A percentile compares a stretch with the other conserved stretches of the same genome.
Conservation (phyloP, 2,888 invertebrate species). For the Hecatera dysodea region DNA sequence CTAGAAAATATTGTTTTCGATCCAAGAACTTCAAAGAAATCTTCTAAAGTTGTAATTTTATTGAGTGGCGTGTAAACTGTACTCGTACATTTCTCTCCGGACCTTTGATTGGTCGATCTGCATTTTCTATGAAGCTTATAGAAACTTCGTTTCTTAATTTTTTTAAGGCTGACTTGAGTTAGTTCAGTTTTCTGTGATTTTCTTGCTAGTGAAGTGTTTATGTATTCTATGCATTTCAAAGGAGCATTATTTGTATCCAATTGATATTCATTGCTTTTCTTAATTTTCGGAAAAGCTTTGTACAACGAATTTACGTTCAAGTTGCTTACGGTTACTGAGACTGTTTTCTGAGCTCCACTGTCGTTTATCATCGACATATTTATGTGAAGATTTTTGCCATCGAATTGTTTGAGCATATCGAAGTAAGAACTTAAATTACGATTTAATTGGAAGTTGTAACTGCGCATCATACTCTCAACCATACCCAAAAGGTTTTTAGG, state of each 20-base stretch:
- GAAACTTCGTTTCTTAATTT: conserved; percentile 69
- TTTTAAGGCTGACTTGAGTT: conserved; percentile 42
- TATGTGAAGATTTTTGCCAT: conserved; percentile 38
- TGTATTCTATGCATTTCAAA: conserved; percentile 47
- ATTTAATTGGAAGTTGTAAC: conserved; percentile 39
- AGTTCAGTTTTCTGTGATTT: conserved; percentile 16
- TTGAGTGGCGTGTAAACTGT: conserved; percentile 71
- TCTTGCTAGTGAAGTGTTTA: conserved; percentile 11
- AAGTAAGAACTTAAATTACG: conserved; percentile 37
- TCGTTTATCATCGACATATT: conserved; percentile 34
- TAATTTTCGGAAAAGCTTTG: conserved; percentile 25
- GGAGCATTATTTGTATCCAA: neutral
- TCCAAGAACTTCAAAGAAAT: conserved; percentile 83
- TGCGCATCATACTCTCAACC: conserved; percentile 47
- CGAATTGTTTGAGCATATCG: conserved; percentile 44
- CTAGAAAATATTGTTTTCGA: conserved; percentile 73
- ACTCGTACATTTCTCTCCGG: conserved; percentile 39
- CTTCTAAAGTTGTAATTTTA: conserved; percentile 80
- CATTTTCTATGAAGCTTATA: conserved; percentile 79
- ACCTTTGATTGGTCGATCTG: conserved; percentile 76
- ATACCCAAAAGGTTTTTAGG: conserved; percentile 43
- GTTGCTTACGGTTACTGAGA: conserved; percentile 35
- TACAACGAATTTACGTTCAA: conserved; percentile 39
- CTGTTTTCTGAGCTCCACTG: conserved; percentile 22
- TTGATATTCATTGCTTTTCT: neutral